A percentile compares a stretch with the other conserved stretches of the same genome.
phyloP scores from a whole-genome alignment of 2,113 vertebrate genomes.

The Spilogale gracilis region DNA sequence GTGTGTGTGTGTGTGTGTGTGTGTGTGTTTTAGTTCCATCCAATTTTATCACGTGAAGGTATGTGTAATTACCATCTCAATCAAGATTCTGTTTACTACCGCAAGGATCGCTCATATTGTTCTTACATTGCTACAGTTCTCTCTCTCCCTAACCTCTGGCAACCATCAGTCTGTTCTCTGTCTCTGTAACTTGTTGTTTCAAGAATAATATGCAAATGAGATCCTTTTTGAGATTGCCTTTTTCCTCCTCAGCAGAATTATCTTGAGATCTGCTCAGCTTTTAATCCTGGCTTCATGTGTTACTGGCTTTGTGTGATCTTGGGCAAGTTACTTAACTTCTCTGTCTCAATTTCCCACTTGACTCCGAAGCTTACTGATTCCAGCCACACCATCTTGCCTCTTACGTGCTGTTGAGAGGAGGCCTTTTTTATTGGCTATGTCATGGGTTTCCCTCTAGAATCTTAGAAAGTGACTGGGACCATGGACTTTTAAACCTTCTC shows the following conservation, averaged over 20 bases:
- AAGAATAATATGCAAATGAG: not conserved
- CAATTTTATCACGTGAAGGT: not conserved
- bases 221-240: not conserved
- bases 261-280: not conserved
- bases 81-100: not conserved
- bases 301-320: not conserved
- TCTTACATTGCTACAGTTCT: not conserved
- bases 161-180: not conserved
- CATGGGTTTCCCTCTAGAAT: not conserved
- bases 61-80: not conserved
- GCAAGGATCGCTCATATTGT: not conserved
- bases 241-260: not conserved
- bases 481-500: not conserved
- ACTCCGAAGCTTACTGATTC: not conserved
- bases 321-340: not conserved
- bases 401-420: not conserved
- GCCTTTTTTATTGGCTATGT: not conserved
- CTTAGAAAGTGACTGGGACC: not conserved
- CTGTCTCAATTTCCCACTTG: not conserved
- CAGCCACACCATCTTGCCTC: not conserved
- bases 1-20: not conserved
- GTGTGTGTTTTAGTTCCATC: not conserved
- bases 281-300: not conserved
- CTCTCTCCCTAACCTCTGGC: not conserved
- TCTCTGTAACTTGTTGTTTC: not conserved